Conservation (phyloP, 2,113 vertebrate species). For the Rhinolophus ferrumequinum region DNA sequence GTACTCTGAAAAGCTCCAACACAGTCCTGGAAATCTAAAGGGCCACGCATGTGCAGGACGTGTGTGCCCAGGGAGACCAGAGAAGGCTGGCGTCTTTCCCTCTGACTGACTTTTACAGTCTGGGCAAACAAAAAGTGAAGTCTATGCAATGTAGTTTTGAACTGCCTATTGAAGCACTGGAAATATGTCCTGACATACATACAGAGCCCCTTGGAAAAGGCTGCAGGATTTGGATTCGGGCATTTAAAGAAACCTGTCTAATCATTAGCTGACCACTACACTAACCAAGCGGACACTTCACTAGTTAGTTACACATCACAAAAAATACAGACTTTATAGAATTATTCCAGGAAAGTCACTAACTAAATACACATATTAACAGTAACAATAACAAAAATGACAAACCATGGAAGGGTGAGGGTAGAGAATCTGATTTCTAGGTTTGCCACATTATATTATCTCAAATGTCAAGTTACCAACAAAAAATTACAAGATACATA, state of each 20-base stretch:
- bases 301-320: neutral
- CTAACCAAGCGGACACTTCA: neutral
- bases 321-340: neutral
- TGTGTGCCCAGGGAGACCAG: neutral
- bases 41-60: neutral
- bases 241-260: neutral
- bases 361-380: neutral
- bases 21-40: neutral
- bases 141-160: neutral
- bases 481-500: neutral
- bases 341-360: neutral
- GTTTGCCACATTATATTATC: neutral
- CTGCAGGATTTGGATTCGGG: neutral
- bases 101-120: neutral
- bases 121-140: neutral
- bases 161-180: neutral
- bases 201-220: neutral
- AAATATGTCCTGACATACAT: neutral
- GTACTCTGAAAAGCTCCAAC: neutral
- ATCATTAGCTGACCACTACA: neutral
- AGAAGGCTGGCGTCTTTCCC: neutral
- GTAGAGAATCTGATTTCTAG: neutral
- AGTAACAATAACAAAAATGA: neutral
- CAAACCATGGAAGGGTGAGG: neutral
- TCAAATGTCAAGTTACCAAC: neutral